Evolutionary conservation across 2,797 vertebrate species (phyloP).

Genomic region (Malurus leucopterus): DNA sequence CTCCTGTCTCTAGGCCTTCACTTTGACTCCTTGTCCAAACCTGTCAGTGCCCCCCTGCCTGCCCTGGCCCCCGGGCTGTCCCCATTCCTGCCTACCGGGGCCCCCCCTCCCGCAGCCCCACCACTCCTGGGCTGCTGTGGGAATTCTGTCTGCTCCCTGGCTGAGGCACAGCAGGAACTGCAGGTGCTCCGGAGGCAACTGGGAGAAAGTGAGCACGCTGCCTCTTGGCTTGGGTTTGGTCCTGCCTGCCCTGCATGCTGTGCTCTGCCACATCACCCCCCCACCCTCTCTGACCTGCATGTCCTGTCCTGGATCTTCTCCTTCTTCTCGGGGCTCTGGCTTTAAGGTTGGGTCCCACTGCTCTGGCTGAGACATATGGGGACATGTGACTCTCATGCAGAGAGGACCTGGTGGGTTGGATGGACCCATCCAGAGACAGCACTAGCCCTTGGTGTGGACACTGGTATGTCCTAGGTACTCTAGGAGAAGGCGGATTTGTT

Average conservation of each 20-base stretch:
- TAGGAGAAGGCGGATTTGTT: neutral
- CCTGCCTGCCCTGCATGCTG: neutral
- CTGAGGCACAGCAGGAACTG: constrained; percentile 88
- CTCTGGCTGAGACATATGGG: neutral
- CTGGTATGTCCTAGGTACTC: neutral
- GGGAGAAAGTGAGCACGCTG: constrained; percentile 75
- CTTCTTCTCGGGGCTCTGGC: neutral
- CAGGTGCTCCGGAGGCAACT: constrained; percentile 89
- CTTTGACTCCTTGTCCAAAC: constrained; percentile 70
- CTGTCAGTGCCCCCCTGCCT: constrained; percentile 57
- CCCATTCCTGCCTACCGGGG: constrained; percentile 56
- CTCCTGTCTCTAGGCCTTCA: constrained; percentile 75
- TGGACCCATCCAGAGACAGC: neutral
- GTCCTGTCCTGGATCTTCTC: neutral
- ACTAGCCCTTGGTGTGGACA: too few species aligned
- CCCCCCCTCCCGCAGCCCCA: constrained; percentile 16
- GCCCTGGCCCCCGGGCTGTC: constrained; percentile 55
- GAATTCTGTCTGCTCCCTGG: constrained; percentile 79
- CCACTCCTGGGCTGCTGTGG: constrained; percentile 65
- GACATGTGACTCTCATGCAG: accelerated
- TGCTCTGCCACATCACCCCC: neutral
- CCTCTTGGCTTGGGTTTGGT: neutral
- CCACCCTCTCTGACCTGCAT: neutral
- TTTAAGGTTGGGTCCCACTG: neutral
- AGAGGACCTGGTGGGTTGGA: neutral